A percentile compares a stretch with the other conserved stretches of the same genome.
phyloP scores from a whole-genome alignment of 1,140 invertebrate species.

The Cyclina sinensis region DNA sequence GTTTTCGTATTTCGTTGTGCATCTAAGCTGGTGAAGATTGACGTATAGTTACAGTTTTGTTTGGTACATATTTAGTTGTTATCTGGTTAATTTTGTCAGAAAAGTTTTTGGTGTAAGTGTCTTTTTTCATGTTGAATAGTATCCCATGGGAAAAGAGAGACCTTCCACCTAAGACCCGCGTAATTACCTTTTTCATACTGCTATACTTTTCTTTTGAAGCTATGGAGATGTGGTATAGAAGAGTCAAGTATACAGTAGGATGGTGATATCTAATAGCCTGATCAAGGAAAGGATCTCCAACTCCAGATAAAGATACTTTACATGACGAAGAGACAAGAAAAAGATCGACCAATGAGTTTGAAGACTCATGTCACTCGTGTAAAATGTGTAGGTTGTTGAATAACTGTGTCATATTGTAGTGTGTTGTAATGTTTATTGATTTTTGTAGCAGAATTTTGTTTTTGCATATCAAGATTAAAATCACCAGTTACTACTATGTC shows the following conservation, averaged over 20 bases:
- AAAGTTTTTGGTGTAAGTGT: background rate
- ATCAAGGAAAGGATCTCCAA: background rate
- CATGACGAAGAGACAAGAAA: no score
- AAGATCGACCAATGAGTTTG: background rate
- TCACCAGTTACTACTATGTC: no score
- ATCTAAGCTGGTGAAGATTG: no score
- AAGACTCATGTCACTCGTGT: background rate
- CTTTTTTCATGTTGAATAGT: background rate
- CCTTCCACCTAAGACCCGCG: background rate
- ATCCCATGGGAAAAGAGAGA: background rate
- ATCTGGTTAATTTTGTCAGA: background rate
- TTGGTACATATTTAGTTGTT: background rate
- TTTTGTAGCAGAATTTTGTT: no score
- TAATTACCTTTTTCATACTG: background rate
- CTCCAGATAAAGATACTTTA: background rate
- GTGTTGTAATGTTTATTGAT: no score
- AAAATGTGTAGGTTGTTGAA: background rate
- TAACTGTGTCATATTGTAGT: background rate
- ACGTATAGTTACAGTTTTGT: no score
- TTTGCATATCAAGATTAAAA: no score
- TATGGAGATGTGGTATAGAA: no score
- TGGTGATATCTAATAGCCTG: no score
- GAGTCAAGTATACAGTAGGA: no score
- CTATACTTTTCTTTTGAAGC: no score
- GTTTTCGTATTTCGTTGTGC: no score